Evolutionary conservation across 2,888 invertebrate species (phyloP).

Genomic region (Acrocyrtus sp.): DNA sequence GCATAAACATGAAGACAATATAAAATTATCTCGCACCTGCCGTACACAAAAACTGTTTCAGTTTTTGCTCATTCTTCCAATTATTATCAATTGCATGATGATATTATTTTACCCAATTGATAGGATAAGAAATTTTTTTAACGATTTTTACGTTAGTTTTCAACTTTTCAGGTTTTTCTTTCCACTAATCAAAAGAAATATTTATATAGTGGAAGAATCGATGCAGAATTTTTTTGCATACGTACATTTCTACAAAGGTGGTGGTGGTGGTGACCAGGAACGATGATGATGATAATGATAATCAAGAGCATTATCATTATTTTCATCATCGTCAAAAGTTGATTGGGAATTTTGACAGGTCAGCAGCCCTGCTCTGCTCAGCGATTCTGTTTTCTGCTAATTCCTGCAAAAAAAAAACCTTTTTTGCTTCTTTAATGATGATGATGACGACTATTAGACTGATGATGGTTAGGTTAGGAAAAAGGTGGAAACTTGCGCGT

Average conservation of each 20-base stretch:
- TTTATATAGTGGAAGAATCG: not conserved
- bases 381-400: not conserved
- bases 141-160: too few relatives aligned
- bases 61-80: not conserved
- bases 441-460: constrained; percentile 11
- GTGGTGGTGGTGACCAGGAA: constrained; percentile 13
- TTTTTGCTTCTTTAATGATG: constrained; percentile 6
- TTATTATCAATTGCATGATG: not conserved
- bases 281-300: constrained; percentile 8
- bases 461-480: too few relatives aligned
- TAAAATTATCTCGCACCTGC: not conserved
- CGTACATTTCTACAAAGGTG: not conserved
- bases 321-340: constrained; percentile 27
- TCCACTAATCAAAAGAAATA: not conserved
- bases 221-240: not conserved
- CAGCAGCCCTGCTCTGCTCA: constrained; percentile 13
- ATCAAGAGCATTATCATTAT: constrained; percentile 13
- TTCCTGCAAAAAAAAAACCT: too few relatives aligned
- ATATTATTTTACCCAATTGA: not conserved
- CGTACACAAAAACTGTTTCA: not conserved
- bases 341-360: constrained; percentile 47
- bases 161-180: not conserved
- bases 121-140: not conserved
- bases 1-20: not conserved
- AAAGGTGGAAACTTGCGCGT: not conserved